Percentiles rank a stretch among this genome's conserved stretches.
Conservation (phyloP, 2,888 invertebrate species). For the Ellobium chinense region DNA sequence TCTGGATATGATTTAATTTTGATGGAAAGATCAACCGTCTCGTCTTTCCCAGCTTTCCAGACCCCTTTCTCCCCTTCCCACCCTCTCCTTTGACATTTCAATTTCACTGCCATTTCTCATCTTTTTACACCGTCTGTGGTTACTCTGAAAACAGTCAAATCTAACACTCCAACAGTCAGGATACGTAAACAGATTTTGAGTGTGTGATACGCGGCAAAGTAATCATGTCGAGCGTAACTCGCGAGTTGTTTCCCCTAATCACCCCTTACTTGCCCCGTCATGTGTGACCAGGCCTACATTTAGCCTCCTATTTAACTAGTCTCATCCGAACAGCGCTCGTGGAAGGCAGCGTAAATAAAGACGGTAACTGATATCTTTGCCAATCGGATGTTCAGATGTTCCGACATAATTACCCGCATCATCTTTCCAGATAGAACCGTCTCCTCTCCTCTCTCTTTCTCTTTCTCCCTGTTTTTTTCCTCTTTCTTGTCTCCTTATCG, state of each 20-base stretch:
- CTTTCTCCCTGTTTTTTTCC: too few species aligned
- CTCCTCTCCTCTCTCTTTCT: constrained; percentile 5
- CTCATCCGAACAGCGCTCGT: background rate
- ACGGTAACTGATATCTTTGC: constrained; percentile 14
- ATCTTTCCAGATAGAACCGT: constrained; percentile 8
- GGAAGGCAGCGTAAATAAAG: background rate
- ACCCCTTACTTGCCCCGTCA: background rate
- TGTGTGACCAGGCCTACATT: background rate
- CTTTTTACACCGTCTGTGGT: background rate
- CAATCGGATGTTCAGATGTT: background rate
- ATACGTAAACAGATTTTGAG: too few species aligned
- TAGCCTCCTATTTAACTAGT: background rate
- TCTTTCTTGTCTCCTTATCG: too few species aligned
- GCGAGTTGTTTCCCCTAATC: background rate
- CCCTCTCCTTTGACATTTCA: too few species aligned
- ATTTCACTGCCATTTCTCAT: too few species aligned
- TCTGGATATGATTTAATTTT: too few species aligned
- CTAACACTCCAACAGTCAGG: too few species aligned
- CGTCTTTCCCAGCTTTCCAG: too few species aligned
- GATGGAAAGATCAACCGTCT: too few species aligned
- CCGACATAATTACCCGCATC: constrained; percentile 9
- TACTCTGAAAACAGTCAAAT: too few species aligned
- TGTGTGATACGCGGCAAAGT: too few species aligned
- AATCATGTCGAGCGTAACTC: background rate
- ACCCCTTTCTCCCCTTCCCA: too few species aligned